Evolutionary conservation across 2,113 vertebrate species (phyloP).

Genomic region (Albula goreensis): DNA sequence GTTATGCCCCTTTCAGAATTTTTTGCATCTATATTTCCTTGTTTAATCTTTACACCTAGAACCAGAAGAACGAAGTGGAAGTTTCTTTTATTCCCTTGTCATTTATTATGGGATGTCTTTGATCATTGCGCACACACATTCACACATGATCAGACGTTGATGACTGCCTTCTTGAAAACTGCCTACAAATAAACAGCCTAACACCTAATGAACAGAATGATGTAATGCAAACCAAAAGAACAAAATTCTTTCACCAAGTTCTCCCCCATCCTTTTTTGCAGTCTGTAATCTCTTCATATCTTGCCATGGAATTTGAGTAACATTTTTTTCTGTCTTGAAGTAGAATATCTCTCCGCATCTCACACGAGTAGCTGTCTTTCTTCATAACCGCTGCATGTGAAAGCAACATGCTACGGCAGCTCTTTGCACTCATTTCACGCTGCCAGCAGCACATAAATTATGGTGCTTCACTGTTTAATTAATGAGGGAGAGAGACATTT

Average conservation of each 20-base stretch:
- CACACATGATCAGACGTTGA: too few species aligned
- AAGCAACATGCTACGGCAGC: neutral
- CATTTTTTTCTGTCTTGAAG: neutral
- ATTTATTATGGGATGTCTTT: too few species aligned
- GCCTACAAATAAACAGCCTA: neutral
- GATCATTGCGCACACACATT: too few species aligned
- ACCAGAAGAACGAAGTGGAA: neutral
- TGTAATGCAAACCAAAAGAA: neutral
- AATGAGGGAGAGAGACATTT: neutral
- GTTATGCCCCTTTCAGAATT: neutral
- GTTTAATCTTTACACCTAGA: neutral
- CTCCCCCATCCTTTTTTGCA: neutral
- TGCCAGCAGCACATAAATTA: conserved; percentile 2
- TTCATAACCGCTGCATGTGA: neutral
- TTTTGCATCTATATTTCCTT: neutral
- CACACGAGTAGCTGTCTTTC: neutral
- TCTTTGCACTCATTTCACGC: neutral
- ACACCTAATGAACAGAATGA: too few species aligned
- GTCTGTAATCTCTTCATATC: neutral
- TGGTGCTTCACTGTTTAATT: neutral
- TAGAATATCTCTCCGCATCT: neutral
- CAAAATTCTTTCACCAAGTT: neutral
- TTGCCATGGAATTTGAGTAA: neutral
- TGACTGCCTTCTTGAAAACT: neutral
- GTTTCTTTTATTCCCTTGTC: too few species aligned